phyloP scores from a whole-genome alignment of 2,113 vertebrate genomes.

The Bambusicola thoracicus region DNA sequence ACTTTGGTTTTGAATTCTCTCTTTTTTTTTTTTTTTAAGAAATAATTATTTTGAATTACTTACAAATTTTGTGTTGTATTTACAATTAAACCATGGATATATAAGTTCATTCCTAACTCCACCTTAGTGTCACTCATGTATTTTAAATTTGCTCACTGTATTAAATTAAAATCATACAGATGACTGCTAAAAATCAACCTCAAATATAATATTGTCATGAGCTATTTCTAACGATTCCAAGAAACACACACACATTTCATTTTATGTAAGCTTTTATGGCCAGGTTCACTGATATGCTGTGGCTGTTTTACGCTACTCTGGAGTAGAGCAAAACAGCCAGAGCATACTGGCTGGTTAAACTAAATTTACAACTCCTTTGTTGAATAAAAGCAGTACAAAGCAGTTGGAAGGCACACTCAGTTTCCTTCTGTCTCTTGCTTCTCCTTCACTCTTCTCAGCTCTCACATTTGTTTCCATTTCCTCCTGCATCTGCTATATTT shows the following conservation, averaged over 20 bases:
- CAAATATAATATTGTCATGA: not conserved
- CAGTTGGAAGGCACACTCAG: not conserved
- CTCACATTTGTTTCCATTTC: not conserved
- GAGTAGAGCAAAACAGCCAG: constrained; percentile 33
- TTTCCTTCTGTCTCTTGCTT: not conserved
- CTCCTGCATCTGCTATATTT: not conserved
- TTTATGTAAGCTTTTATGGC: constrained; percentile 31
- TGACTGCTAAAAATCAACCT: not conserved
- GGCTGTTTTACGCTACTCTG: constrained; percentile 35
- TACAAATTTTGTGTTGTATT: not conserved
- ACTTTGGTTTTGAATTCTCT: not conserved
- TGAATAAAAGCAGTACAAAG: constrained; percentile 31
- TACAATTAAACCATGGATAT: not conserved
- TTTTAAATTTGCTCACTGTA: not conserved
- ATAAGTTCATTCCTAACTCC: not conserved
- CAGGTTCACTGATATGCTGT: constrained; percentile 26
- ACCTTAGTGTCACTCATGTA: not conserved
- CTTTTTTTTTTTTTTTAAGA: not conserved
- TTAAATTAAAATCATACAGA: not conserved
- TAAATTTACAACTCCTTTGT: constrained; percentile 49
- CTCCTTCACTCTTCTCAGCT: not conserved
- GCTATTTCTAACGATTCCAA: constrained; percentile 16
- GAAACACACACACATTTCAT: constrained; percentile 1
- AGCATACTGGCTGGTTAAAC: not conserved
- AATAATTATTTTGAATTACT: not conserved